Percentiles rank a stretch among this genome's conserved stretches.
These are phyloP conservation scores for Philhelius pedissequus DNA, from an alignment of 2,888 invertebrate species.

Conservation along the genomic window DNA sequence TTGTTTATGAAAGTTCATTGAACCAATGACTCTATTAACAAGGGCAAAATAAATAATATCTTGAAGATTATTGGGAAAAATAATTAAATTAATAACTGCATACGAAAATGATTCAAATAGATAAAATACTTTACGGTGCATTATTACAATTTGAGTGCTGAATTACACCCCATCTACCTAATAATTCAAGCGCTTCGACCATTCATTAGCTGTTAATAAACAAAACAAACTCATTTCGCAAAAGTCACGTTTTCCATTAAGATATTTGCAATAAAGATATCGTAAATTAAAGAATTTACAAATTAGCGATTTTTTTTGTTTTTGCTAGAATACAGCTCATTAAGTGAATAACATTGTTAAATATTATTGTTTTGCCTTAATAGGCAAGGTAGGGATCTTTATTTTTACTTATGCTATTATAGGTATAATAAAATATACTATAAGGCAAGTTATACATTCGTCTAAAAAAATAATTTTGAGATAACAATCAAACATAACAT, in stretches of 20 bases:
- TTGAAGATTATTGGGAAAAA: not conserved
- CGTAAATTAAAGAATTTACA: not conserved
- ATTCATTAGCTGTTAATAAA: not conserved
- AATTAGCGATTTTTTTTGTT: not conserved
- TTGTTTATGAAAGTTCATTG: not conserved
- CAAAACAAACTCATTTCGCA: not conserved
- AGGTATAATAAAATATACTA: too few species aligned
- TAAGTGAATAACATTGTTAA: too few species aligned
- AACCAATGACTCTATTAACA: not conserved
- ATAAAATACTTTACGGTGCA: not conserved
- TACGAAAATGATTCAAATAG: not conserved
- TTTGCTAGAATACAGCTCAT: not conserved
- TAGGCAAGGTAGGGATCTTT: too few species aligned
- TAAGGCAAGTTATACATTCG: too few species aligned
- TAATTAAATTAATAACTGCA: not conserved
- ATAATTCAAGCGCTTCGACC: constrained; percentile 23
- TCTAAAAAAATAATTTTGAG: too few species aligned
- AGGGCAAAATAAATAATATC: not conserved
- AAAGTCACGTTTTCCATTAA: constrained; percentile 44
- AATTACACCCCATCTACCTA: constrained; percentile 35
- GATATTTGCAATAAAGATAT: not conserved
- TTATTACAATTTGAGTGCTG: not conserved
- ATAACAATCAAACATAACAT: too few species aligned
- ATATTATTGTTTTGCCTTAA: too few species aligned
- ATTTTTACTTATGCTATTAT: too few species aligned